Conservation (phyloP, 2,113 vertebrate species). For the Phycodurus eques region DNA sequence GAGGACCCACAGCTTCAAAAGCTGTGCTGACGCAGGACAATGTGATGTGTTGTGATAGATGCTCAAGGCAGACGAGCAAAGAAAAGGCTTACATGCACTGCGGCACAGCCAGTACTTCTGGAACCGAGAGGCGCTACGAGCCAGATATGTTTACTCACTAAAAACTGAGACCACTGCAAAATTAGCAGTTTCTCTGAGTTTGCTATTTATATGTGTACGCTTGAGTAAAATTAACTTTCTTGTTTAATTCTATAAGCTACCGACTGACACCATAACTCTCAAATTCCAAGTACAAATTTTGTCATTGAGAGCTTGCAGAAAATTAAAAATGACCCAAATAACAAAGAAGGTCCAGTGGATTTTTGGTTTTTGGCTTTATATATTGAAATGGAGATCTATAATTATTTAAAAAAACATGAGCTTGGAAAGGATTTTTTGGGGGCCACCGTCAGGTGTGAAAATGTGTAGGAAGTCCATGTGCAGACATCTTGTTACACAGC, state of each 20-base stretch:
- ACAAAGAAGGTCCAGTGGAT: neutral
- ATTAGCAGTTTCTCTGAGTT: no score
- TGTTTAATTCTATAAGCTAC: no score
- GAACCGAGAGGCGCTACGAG: neutral
- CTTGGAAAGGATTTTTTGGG: neutral
- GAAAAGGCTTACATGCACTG: neutral
- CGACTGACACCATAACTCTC: no score
- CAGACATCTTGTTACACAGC: neutral
- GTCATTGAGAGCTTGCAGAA: no score
- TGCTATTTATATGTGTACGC: no score
- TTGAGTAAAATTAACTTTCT: no score
- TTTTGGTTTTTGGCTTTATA: no score
- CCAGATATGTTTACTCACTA: neutral
- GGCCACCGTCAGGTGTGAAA: neutral
- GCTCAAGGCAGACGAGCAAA: constrained; percentile 21
- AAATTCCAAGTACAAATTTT: no score
- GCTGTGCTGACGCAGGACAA: constrained; percentile 20
- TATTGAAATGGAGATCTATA: neutral
- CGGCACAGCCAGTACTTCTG: constrained; percentile 9
- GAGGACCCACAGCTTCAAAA: constrained; percentile 25
- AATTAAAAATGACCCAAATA: neutral
- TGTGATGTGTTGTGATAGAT: constrained; percentile 40
- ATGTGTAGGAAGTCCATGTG: neutral
- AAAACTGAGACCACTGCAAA: no score
- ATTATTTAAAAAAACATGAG: neutral